Conservation (phyloP, 2,113 vertebrate genomes). For the Uropsilus gracilis region DNA sequence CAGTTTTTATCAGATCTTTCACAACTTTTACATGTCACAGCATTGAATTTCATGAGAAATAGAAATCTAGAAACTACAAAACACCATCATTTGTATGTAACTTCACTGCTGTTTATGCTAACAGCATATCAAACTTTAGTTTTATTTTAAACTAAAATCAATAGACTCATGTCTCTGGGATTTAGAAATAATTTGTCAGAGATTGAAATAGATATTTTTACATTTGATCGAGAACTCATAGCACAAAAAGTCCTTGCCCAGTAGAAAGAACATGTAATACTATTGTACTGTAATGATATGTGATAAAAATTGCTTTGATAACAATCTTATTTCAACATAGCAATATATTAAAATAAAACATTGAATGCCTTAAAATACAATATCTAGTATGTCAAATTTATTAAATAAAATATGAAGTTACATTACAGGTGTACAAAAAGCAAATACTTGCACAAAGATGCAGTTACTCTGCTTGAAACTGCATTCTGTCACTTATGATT, state of each 20-base stretch:
- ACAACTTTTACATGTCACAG: background rate
- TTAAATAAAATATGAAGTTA: background rate
- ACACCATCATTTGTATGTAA: background rate
- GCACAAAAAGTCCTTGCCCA: background rate
- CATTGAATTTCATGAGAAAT: background rate
- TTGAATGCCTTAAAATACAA: background rate
- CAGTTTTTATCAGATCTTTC: constrained; percentile 28
- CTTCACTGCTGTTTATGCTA: background rate
- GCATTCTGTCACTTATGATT: background rate
- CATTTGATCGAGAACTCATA: background rate
- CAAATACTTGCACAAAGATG: background rate
- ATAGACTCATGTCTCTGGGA: background rate
- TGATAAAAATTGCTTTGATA: background rate
- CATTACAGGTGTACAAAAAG: background rate
- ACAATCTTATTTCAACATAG: background rate
- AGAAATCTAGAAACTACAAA: constrained; percentile 14
- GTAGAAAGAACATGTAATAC: background rate
- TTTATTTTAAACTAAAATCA: constrained; percentile 16
- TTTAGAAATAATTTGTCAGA: constrained; percentile 26
- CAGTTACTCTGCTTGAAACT: background rate
- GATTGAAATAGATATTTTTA: constrained; percentile 6
- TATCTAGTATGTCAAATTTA: background rate
- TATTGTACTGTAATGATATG: background rate
- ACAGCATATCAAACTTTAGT: background rate
- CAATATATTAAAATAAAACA: background rate